A percentile compares a stretch with the other conserved stretches of the same genome.
These are phyloP conservation scores for Phaethon lepturus DNA, from an alignment of 2,113 vertebrate species.

Conservation along the genomic window DNA sequence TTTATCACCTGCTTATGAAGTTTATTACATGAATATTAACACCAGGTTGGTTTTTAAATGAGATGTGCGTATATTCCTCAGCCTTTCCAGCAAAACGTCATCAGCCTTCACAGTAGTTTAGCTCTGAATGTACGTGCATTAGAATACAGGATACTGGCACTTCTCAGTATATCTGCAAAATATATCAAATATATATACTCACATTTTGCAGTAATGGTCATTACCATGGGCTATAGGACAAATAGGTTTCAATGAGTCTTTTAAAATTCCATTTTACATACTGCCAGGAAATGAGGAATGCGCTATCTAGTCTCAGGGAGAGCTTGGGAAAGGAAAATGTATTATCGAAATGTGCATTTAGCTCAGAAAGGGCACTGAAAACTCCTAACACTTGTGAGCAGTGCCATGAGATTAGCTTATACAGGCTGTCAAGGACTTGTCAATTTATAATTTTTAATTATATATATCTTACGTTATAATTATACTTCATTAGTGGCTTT, in stretches of 20 bases:
- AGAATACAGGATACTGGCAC: background rate
- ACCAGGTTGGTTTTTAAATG: background rate
- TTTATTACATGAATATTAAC: background rate
- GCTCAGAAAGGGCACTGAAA: background rate
- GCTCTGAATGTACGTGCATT: background rate
- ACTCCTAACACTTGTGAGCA: background rate
- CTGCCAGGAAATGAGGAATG: background rate
- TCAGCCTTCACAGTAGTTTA: background rate
- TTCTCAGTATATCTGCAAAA: background rate
- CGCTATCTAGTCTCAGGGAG: background rate
- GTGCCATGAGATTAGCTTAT: background rate
- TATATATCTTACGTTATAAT: constrained; percentile 32
- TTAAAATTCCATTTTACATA: background rate
- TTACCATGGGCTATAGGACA: background rate
- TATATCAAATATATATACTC: background rate
- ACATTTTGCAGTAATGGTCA: background rate
- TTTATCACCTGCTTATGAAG: background rate
- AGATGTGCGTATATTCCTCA: background rate
- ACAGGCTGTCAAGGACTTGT: background rate
- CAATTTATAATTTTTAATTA: constrained; percentile 13
- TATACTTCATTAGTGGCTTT: background rate
- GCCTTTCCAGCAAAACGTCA: background rate
- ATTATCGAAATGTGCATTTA: background rate
- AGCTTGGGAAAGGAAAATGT: background rate
- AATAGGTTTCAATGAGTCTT: background rate